Evolutionary conservation across 2,888 invertebrate genomes (phyloP), one percentile per base, ranked within the genome.

Genomic region (Drosophila mayaguana): DNA sequence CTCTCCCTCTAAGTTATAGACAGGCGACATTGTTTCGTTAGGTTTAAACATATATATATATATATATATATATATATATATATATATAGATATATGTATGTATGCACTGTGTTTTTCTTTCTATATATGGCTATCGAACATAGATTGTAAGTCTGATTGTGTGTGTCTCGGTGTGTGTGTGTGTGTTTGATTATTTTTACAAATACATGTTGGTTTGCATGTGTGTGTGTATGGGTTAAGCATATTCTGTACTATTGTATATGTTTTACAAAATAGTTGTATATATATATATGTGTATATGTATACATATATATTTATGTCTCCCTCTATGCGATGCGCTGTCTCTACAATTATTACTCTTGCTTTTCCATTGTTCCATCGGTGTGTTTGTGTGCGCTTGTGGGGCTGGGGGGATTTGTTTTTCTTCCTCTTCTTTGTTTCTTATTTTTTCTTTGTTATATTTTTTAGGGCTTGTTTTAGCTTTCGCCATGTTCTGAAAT

Each of bases 211-310:
- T 32, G 75, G 51, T 65, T 45, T 34, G 12, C 12, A 4, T 75
- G 16, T 50, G 54, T 78, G 45, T 63, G 55, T 65, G 64, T 83
- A 69, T 78, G 64, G 66, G 65, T 65, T 85, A 79, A 70, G 73
- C 63, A 75, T 78, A 66, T 36, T 56, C 38, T 66, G 72, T 59
- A 63, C 54, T 64, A 50, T 86, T 86, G 75, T 87, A 87, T 80
- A 87, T 59, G 61, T 64, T 78, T 66, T 80, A 83, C 82, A 87
- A 87, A 83, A 87, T 85, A 84, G 78, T 73, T 78, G 43, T 63
- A 18, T 67, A 42, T 75, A 16, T 63, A 40, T 71, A 5, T 57
- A 45, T 63, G n/a, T 67, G 38, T 75, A 16, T 63, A 40, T 71
- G 3, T 57, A 45, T 46, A 8, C 36, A 51, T 53, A 22, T 54